Conservation (phyloP, 2,888 invertebrate species). For the Mylabris sibirica region DNA sequence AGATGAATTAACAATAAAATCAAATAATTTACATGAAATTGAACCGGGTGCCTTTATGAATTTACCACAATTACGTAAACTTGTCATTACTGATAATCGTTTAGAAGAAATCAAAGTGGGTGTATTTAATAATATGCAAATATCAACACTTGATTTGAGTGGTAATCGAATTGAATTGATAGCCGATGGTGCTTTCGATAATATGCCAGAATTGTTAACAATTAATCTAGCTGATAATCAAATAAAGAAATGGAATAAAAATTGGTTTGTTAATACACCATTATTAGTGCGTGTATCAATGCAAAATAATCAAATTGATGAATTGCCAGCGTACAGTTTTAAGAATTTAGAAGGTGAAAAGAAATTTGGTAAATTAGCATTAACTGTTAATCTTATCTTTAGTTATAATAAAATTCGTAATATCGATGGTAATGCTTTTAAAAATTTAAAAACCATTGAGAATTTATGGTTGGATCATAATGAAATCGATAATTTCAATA, state of each 20-base stretch:
- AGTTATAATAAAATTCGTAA: constrained; percentile 47
- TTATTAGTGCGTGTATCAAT: constrained; percentile 45
- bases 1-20: constrained; percentile 45
- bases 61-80: constrained; percentile 36
- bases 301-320: constrained; percentile 45
- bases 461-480: constrained; percentile 51
- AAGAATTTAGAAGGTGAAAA: constrained; percentile 43
- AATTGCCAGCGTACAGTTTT: constrained; percentile 44
- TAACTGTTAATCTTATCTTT: constrained; percentile 46
- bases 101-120: constrained; percentile 41
- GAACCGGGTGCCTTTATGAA: constrained; percentile 43
- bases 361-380: constrained; percentile 37
- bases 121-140: constrained; percentile 42
- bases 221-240: constrained; percentile 47
- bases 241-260: constrained; percentile 42
- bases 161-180: constrained; percentile 40
- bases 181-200: constrained; percentile 39
- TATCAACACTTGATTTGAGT: constrained; percentile 43
- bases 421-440: constrained; percentile 43
- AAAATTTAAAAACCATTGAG: constrained; percentile 44
- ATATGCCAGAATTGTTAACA: constrained; percentile 40
- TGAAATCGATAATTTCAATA: constrained; percentile 37
- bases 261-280: constrained; percentile 48
- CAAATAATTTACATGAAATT: constrained; percentile 39
- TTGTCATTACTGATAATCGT: constrained; percentile 38